Conservation (phyloP, 2,888 invertebrate species). For the Adineta ricciae region DNA sequence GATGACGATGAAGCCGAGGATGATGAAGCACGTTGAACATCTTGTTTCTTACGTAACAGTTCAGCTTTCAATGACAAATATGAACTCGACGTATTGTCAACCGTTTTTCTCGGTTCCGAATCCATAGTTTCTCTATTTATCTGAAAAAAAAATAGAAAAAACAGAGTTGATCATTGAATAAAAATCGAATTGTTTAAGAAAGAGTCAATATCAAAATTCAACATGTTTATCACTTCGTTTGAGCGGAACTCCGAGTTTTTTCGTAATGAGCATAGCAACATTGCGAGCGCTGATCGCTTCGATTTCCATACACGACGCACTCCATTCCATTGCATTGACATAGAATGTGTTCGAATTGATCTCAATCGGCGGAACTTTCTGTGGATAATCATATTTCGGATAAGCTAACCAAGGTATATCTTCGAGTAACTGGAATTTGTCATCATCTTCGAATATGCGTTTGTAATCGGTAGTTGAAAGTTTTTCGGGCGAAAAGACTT, state of each 20-base stretch:
- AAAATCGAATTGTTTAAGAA: not conserved
- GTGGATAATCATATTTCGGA: slow-evolving; percentile 51
- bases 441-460: slow-evolving; percentile 52
- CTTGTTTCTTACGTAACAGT: not conserved
- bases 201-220: not conserved
- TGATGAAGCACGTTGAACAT: not conserved
- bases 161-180: not conserved
- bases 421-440: slow-evolving; percentile 41
- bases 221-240: not conserved
- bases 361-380: not conserved
- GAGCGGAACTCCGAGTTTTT: not conserved
- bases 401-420: slow-evolving; percentile 56
- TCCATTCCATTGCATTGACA: slow-evolving; percentile 59
- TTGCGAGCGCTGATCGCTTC: slow-evolving; percentile 58
- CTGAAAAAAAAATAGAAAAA: not conserved
- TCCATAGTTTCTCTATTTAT: not conserved
- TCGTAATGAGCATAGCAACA: slow-evolving; percentile 54
- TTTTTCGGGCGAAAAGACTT: slow-evolving; percentile 55
- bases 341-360: slow-evolving; percentile 49
- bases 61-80: not conserved
- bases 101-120: not conserved
- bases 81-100: not conserved
- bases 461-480: slow-evolving; percentile 51
- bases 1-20: not conserved
- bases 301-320: slow-evolving; percentile 63